phyloP scores from a whole-genome alignment of 1,140 invertebrate genomes.

The Drosophila rufa region DNA sequence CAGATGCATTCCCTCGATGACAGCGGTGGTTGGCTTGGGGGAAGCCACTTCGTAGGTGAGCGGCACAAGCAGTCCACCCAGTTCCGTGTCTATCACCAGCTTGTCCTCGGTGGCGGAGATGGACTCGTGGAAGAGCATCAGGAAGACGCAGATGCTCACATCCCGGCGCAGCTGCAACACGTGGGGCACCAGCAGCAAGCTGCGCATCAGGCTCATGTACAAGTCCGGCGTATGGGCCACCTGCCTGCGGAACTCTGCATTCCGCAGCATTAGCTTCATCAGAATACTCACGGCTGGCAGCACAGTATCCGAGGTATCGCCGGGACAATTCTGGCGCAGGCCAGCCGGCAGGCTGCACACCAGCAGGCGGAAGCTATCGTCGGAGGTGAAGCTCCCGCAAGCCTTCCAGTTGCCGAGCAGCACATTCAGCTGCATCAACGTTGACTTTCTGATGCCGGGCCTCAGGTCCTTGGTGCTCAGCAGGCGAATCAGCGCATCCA shows the following conservation, averaged over 20 bases:
- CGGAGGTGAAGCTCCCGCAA: constrained; percentile 25
- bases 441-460: constrained; percentile 65
- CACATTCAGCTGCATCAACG: constrained; percentile 73
- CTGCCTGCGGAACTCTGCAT: constrained; percentile 34
- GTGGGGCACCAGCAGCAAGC: constrained; percentile 45
- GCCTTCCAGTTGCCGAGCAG: constrained; percentile 65
- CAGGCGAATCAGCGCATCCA: constrained; percentile 57
- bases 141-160: constrained; percentile 60
- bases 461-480: constrained; percentile 59
- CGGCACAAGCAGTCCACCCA: constrained; percentile 51
- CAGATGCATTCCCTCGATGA: constrained; percentile 18
- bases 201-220: constrained; percentile 54
- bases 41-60: constrained; percentile 31
- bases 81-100: constrained; percentile 31
- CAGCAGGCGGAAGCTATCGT: constrained; percentile 12
- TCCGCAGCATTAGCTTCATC: constrained; percentile 52
- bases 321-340: not conserved
- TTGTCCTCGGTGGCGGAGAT: constrained; percentile 30
- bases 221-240: constrained; percentile 45
- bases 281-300: constrained; percentile 67
- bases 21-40: not conserved
- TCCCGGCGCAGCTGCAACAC: constrained; percentile 45
- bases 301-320: constrained; percentile 49
- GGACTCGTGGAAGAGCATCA: constrained; percentile 53
- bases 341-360: constrained; percentile 48